Conservation (phyloP, 1,140 invertebrate species). For the roundworm (Caenorhabditis elegans) region DNA sequence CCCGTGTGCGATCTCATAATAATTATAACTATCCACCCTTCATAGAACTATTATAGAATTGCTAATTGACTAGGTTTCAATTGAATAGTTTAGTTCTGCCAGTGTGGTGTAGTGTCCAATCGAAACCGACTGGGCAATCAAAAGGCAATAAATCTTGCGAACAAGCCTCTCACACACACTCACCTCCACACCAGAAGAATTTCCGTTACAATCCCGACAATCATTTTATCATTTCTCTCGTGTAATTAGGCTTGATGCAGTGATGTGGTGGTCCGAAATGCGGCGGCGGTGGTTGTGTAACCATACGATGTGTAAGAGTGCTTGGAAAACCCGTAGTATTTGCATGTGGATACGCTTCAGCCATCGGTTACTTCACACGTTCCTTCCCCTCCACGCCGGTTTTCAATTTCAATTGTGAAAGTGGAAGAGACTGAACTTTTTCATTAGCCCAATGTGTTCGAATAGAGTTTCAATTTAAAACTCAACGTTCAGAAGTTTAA, state of each 20-base stretch:
- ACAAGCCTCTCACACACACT: neutral
- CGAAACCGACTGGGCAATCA: neutral
- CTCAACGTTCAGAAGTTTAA: too few relatives aligned
- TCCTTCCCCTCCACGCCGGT: neutral
- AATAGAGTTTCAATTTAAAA: neutral
- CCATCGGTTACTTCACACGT: constrained; percentile 6
- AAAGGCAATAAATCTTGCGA: constrained; percentile 18
- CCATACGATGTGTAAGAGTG: constrained; percentile 26
- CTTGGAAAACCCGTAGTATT: neutral
- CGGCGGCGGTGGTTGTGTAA: neutral
- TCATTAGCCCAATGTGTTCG: neutral
- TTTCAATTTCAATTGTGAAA: constrained; percentile 30
- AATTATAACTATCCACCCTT: neutral
- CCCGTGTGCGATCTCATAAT: neutral
- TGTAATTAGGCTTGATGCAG: constrained; percentile 18
- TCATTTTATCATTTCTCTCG: constrained; percentile 23
- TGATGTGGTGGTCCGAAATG: constrained; percentile 12
- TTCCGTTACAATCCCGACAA: neutral
- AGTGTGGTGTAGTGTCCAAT: too few relatives aligned
- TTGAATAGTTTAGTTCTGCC: neutral
- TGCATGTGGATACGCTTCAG: neutral
- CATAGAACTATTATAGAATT: constrained; percentile 30
- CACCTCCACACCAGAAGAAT: neutral
- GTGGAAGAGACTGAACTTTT: neutral
- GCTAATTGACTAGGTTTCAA: constrained; percentile 6